Evolutionary conservation across 2,797 vertebrate species (phyloP), one percentile per base, ranked within the genome.

Genomic region (Tragelaphus oryx): DNA sequence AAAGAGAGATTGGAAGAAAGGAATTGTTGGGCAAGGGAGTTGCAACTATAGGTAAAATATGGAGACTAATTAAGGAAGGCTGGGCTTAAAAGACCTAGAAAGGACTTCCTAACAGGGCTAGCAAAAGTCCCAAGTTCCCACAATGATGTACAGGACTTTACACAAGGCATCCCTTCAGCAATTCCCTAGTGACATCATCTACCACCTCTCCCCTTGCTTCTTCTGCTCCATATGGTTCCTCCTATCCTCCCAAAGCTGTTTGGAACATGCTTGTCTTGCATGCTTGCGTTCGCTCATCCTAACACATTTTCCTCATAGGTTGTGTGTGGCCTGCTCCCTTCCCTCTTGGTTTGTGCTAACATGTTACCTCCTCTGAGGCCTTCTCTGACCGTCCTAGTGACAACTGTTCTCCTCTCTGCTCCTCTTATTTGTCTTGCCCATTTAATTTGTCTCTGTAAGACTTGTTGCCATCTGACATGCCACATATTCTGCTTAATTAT

Each of bases 231-330:
- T 26, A 6, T 26, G 33, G 50, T 37, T 22, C 22, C 8, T 55
- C 52, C 22, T 10, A 17, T 7, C 52, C 52, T 22, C 8, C 2
- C 52, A 55, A 37, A 80, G 33, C 14, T 80, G 13, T 26, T 24
- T 26, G 33, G 78, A 41, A 55, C 2, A 8, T 26, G 78, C n/a
- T 37, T 55, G 33, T 55, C 78, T 55, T 55, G 14, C 5, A 8
- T 80, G 48, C 50, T 55, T 8, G 22, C 13, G 0, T 80, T 55
- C 0, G 0, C 50, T 55, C 0, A 0, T 13, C n/a, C 20, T 55
- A 55, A 37, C 12, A 37, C n/a, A 17, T 33, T 55, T 55, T 9
- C 24, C 13, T 54, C 50, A 80, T 12, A 37, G n/a, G 37, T 80
- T 55, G n/a, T 0, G 1, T 14, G 24, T 55, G 50, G 30, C 33